Conservation (phyloP, 2,888 invertebrate species). For the Cephus nigrinus region DNA sequence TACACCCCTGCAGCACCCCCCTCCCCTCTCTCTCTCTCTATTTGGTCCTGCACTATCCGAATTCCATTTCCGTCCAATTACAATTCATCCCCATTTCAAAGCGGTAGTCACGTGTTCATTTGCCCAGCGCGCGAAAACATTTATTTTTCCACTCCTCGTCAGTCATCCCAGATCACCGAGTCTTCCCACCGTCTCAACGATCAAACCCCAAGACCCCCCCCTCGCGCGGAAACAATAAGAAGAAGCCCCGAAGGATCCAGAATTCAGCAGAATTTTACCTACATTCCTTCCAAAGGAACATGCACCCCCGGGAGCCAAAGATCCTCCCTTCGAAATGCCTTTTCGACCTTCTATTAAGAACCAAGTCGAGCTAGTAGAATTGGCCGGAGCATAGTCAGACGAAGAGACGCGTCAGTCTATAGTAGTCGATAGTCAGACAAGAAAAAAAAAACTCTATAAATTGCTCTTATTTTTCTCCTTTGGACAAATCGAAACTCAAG, state of each 20-base stretch:
- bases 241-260: neutral
- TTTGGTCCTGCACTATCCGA: slow-evolving; percentile 49
- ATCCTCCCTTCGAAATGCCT: neutral
- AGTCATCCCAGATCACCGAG: neutral
- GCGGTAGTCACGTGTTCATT: slow-evolving; percentile 50
- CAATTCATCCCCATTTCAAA: slow-evolving; percentile 56
- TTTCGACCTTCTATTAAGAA: neutral
- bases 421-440: neutral
- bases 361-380: neutral
- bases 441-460: neutral
- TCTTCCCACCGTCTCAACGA: neutral
- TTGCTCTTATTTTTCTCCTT: neutral
- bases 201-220: neutral
- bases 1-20: slow-evolving; percentile 12
- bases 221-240: slow-evolving; percentile 2
- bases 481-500: neutral
- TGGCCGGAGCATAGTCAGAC: neutral
- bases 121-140: slow-evolving; percentile 38
- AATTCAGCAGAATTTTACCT: neutral
- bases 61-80: slow-evolving; percentile 61
- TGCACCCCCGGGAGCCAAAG: neutral
- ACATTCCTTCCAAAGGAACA: neutral
- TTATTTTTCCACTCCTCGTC: slow-evolving; percentile 30
- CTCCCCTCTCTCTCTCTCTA: slow-evolving; percentile 25
- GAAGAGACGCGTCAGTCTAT: neutral